Base-by-base conservation (phyloP, 30 jellyfish, hydroid and myxozoan species). In the Aurelia coerulea region DNA sequence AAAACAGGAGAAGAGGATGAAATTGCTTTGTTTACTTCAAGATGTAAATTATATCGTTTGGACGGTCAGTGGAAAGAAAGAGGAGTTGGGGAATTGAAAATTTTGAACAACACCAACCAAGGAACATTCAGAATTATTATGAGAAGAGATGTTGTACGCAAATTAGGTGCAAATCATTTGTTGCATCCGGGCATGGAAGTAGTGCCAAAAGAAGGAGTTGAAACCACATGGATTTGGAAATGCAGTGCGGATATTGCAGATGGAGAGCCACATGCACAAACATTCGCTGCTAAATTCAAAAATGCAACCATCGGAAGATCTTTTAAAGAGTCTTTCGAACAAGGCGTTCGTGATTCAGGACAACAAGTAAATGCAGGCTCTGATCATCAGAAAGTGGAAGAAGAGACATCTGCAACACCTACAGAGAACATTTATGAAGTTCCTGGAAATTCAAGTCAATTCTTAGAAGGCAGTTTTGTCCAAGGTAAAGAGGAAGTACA, bases 41-140 rank as follows among this genome's bases (percentile, higher is more conserved):
- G 96, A n/a, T 96, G 98, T 37, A 93, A 93, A 68, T 72, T 93
- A 18, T 93, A 93, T 79, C 97, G 98, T 46, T 88, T 81, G 23
- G 96, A 91, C 51, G 58, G 77, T 67, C 96, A 87, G 65, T 93
- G 98, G 98, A 93, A 93, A 70, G 98, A 93, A 66, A 86, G 98
- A 15, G 98, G 98, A 10, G 81, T 93, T n/a, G 98, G 98, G 39
- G 97, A 88, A 14, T 76, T 93, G 80, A 93, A 93, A 53, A 83
- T 93, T 53, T 77, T 93, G 81, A 58, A 23, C 59, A 70, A 93
- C 32, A 81, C 67, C 15, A 65, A 39, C n/a, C 41, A 78, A 35
- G 68, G 69, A 15, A 79, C 76, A 13, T 76, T 89, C 16, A 86
- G 98, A 33, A 78, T 93, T 2, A 62, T 95, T 10, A 93, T 93